A percentile compares a stretch with the other conserved stretches of the same genome.
These are phyloP conservation scores for Nemoura dubitans DNA, from an alignment of 2,888 invertebrate genomes.

Conservation along the genomic window DNA sequence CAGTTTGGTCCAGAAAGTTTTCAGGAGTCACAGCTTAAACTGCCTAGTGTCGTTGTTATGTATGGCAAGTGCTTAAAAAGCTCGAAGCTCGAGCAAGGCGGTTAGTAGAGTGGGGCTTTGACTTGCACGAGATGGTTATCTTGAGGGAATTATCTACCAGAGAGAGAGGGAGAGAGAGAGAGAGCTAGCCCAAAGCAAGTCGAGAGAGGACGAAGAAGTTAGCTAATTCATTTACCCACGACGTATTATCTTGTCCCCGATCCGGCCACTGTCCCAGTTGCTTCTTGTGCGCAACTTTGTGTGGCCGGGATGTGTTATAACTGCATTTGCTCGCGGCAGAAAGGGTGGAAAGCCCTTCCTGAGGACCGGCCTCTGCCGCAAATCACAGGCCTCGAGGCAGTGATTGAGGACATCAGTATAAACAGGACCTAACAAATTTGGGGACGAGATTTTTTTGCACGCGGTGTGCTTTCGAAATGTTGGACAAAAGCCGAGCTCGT, in stretches of 20 bases:
- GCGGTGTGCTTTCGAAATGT: neutral
- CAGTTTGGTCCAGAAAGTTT: neutral
- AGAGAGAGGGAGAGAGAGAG: too few species aligned
- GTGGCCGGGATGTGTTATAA: neutral
- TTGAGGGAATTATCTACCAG: neutral
- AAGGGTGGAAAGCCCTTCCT: neutral
- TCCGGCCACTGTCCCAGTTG: neutral
- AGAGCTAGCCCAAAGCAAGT: neutral
- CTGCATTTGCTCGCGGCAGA: neutral
- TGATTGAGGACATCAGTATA: neutral
- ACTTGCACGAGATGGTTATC: neutral
- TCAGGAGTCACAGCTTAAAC: neutral
- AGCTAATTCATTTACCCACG: neutral
- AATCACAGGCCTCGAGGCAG: neutral
- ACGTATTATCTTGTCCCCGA: neutral
- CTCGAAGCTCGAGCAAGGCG: neutral
- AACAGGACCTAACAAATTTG: neutral
- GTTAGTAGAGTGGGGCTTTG: neutral
- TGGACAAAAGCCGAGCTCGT: neutral
- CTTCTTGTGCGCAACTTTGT: neutral
- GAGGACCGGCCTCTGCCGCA: neutral
- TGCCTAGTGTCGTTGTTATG: neutral
- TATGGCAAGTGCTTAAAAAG: neutral
- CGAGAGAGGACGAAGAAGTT: neutral
- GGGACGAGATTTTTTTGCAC: neutral